Evolutionary conservation across 23 tunicate species (phyloP).

Genomic region (Styela clava): DNA sequence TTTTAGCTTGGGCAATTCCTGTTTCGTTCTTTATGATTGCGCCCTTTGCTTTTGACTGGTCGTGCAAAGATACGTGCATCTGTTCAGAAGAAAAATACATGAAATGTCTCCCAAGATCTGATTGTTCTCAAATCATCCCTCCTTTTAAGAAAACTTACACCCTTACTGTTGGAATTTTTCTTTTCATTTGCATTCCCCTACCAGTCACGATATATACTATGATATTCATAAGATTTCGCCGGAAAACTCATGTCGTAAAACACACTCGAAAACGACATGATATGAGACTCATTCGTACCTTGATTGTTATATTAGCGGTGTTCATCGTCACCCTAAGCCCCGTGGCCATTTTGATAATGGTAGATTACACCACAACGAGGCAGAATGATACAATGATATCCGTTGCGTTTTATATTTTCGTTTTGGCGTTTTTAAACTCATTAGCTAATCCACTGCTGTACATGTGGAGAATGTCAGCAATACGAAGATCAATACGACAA

Average conservation of each 20-base stretch:
- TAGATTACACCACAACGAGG: constrained; percentile 31
- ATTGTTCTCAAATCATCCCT: constrained; percentile 77
- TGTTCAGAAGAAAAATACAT: constrained; percentile 49
- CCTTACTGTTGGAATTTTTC: constrained; percentile 30
- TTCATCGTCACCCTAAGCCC: constrained; percentile 62
- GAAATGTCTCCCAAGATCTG: constrained; percentile 48
- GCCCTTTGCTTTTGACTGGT: constrained; percentile 50
- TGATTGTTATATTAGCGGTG: constrained; percentile 48
- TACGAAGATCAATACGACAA: constrained; percentile 52
- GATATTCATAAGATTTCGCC: constrained; percentile 58
- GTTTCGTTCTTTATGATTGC: constrained; percentile 34
- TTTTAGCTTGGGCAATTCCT: constrained; percentile 54
- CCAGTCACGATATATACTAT: constrained; percentile 70
- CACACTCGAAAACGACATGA: constrained; percentile 39
- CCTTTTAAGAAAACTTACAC: constrained; percentile 70
- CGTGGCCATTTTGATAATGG: constrained; percentile 34
- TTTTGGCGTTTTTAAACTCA: constrained; percentile 66
- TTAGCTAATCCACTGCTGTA: constrained; percentile 82
- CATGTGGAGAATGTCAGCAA: constrained; percentile 91
- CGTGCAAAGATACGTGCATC: constrained; percentile 59
- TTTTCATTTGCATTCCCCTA: constrained; percentile 47
- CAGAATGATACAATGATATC: constrained; percentile 28
- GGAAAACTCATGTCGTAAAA: constrained; percentile 29
- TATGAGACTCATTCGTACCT: constrained; percentile 55
- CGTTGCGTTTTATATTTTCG: constrained; percentile 49